Evolutionary conservation across 2,888 invertebrate species (phyloP).

Genomic region (Oligia latruncula): DNA sequence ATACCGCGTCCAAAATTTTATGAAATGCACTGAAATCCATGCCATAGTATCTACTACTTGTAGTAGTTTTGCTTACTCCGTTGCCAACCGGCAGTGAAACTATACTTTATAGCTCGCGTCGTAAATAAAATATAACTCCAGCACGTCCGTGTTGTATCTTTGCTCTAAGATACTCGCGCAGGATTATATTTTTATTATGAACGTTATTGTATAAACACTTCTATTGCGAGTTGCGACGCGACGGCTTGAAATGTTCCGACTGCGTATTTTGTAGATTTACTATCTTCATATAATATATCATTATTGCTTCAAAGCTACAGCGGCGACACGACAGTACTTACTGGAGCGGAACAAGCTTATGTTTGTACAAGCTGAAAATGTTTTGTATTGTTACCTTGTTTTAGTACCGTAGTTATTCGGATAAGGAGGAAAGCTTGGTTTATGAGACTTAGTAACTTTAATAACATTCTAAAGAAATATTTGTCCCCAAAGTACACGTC

Average conservation of each 20-base stretch:
- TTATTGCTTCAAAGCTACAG: slow-evolving; percentile 28
- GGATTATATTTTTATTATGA: slow-evolving; percentile 53
- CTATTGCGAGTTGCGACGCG: slow-evolving; percentile 14
- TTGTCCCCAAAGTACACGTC: not conserved
- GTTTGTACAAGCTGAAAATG: slow-evolving; percentile 6
- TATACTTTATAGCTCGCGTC: slow-evolving; percentile 20
- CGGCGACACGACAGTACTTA: slow-evolving; percentile 11
- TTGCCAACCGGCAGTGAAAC: slow-evolving; percentile 10
- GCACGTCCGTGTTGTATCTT: slow-evolving; percentile 32
- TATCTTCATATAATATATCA: slow-evolving; percentile 16
- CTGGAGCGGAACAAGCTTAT: slow-evolving; percentile 16
- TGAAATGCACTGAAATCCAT: not conserved
- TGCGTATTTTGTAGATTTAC: slow-evolving; percentile 29
- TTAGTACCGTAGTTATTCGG: not conserved
- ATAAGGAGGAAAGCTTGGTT: not conserved
- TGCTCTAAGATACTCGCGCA: slow-evolving; percentile 25
- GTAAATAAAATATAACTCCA: slow-evolving; percentile 51
- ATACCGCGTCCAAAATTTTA: not conserved
- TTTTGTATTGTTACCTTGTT: slow-evolving; percentile 21
- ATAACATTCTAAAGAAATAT: not conserved
- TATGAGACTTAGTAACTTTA: not conserved
- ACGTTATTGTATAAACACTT: slow-evolving; percentile 40
- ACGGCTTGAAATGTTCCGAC: slow-evolving; percentile 25
- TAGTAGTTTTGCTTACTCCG: slow-evolving; percentile 5
- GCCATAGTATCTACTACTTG: not conserved